Evolutionary conservation across 2,888 invertebrate species (phyloP).

Genomic region (Melolontha melolontha): DNA sequence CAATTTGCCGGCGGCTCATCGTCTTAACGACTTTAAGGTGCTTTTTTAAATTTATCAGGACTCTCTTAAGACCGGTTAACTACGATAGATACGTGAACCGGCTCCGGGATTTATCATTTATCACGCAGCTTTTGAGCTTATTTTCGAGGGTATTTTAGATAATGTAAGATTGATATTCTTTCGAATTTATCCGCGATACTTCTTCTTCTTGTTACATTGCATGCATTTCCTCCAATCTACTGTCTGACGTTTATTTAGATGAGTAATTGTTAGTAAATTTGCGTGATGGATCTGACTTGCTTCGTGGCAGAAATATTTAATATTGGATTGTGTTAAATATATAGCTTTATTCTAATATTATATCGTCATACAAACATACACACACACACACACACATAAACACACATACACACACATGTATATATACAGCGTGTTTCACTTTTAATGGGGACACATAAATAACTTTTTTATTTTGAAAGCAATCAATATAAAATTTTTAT

Average conservation of each 20-base stretch:
- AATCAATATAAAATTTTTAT: too few species aligned
- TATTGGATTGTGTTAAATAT: too few species aligned
- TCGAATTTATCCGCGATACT: constrained; percentile 45
- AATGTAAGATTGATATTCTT: constrained; percentile 55
- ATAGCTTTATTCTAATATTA: too few species aligned
- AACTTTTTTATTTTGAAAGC: too few species aligned
- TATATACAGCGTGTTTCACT: too few species aligned
- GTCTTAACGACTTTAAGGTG: constrained; percentile 63
- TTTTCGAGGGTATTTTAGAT: constrained; percentile 51
- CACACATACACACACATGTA: too few species aligned
- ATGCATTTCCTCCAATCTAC: not conserved
- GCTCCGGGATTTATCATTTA: constrained; percentile 53
- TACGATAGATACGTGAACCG: constrained; percentile 58
- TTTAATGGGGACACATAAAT: too few species aligned
- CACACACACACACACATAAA: too few species aligned
- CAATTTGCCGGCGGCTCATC: constrained; percentile 64
- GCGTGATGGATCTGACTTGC: too few species aligned
- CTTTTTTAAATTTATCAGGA: constrained; percentile 63
- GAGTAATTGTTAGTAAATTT: constrained; percentile 3
- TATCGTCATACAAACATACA: too few species aligned
- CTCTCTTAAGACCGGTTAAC: constrained; percentile 59
- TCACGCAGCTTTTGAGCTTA: constrained; percentile 44
- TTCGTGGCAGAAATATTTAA: too few species aligned
- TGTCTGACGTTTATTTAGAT: not conserved
- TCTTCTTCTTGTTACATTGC: not conserved